Evolutionary conservation across 35 echinoderm and acorn worm genomes (phyloP).

Genomic region (Holothuria glaberrima): DNA sequence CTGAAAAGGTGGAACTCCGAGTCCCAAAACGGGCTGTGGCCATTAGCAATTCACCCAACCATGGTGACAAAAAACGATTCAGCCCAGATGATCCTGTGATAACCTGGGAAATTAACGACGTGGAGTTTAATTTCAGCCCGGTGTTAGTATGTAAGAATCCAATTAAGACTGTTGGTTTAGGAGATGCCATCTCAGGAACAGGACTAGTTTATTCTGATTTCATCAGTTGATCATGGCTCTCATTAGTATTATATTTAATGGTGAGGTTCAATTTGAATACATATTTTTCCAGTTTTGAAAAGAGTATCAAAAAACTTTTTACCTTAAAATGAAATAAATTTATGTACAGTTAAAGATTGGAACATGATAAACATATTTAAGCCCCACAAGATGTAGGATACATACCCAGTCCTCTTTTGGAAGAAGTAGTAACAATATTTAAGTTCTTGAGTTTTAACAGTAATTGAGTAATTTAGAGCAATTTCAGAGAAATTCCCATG

Average conservation of each 20-base stretch:
- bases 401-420: no score
- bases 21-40: conserved; percentile 76
- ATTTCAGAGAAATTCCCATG: no score
- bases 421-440: no score
- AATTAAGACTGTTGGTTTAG: conserved; percentile 87
- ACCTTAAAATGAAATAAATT: no score
- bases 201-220: conserved; percentile 83
- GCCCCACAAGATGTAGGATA: no score
- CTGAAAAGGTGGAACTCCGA: conserved; percentile 76
- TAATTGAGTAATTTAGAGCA: no score
- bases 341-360: no score
- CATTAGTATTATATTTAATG: not conserved
- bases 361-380: no score
- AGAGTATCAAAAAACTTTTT: not conserved
- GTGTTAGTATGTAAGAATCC: conserved; percentile 96
- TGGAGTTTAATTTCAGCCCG: conserved; percentile 91
- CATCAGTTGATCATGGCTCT: conserved; percentile 16
- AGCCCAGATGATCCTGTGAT: conserved; percentile 71
- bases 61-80: conserved; percentile 53
- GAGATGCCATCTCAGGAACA: conserved; percentile 95
- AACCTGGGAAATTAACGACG: conserved; percentile 64
- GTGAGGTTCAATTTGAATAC: no score
- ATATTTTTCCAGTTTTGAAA: no score
- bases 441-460: no score
- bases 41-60: conserved; percentile 65